phyloP scores from a whole-genome alignment of 2,113 vertebrate genomes.

The Leptosomus discolor region DNA sequence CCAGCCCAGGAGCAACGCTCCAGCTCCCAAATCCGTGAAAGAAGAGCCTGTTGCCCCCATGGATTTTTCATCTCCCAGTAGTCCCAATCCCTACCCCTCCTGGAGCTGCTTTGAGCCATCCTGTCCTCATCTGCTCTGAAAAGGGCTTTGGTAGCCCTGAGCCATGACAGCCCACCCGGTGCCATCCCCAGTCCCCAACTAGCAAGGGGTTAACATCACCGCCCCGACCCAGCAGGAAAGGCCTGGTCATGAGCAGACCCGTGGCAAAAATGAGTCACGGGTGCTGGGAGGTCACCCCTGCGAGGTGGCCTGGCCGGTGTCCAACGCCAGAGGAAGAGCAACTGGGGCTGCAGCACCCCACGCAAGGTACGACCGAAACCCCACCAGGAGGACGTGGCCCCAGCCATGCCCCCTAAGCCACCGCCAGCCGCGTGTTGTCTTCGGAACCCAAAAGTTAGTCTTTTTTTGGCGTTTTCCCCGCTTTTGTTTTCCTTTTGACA shows the following conservation, averaged over 20 bases:
- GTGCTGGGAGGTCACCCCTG: rapidly evolving
- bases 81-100: rapidly evolving
- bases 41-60: rapidly evolving
- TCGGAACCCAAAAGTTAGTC: rapidly evolving
- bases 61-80: neutral
- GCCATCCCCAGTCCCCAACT: rapidly evolving
- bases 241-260: neutral
- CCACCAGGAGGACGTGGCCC: rapidly evolving
- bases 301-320: rapidly evolving
- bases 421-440: rapidly evolving
- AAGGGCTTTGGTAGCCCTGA: neutral
- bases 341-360: rapidly evolving
- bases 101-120: neutral
- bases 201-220: neutral
- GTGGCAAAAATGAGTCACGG: neutral
- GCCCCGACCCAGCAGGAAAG: neutral
- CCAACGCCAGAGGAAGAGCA: neutral
- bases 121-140: rapidly evolving
- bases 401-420: neutral
- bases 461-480: neutral
- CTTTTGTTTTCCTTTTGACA: neutral
- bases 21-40: neutral
- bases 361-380: neutral
- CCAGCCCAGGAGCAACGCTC: too few relatives aligned
- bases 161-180: rapidly evolving